These are phyloP conservation scores for Dissostichus mawsoni DNA, from an alignment of 2,113 vertebrate genomes.

Conservation along the genomic window DNA sequence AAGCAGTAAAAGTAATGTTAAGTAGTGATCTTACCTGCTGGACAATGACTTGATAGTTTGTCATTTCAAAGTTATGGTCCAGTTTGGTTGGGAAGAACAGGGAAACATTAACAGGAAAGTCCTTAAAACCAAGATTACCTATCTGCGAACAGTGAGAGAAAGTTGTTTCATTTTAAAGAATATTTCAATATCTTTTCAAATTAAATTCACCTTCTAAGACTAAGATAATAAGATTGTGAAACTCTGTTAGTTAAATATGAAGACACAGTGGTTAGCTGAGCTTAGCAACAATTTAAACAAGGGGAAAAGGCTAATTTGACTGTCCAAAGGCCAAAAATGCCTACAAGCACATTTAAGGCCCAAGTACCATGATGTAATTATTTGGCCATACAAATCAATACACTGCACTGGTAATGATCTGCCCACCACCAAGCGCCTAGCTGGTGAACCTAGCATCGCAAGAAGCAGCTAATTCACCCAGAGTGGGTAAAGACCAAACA, in stretches of 20 bases:
- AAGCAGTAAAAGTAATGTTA: background rate
- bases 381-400: no score
- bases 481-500: no score
- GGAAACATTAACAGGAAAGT: constrained; percentile 65
- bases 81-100: constrained; percentile 69
- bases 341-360: background rate
- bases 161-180: background rate
- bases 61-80: constrained; percentile 65
- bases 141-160: constrained; percentile 64
- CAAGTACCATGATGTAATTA: background rate
- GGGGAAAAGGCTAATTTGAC: background rate
- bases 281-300: background rate
- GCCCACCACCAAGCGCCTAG: background rate
- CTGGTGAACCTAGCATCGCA: background rate
- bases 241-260: background rate
- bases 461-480: background rate
- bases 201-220: background rate
- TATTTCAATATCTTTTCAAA: background rate
- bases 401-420: background rate
- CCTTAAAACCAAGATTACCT: constrained; percentile 70
- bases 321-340: background rate
- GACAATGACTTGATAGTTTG: constrained; percentile 47
- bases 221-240: background rate
- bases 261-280: background rate
- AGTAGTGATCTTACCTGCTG: constrained; percentile 52